Base-by-base conservation (phyloP, 2,113 vertebrate genomes). In the Callocephalon fimbriatum region DNA sequence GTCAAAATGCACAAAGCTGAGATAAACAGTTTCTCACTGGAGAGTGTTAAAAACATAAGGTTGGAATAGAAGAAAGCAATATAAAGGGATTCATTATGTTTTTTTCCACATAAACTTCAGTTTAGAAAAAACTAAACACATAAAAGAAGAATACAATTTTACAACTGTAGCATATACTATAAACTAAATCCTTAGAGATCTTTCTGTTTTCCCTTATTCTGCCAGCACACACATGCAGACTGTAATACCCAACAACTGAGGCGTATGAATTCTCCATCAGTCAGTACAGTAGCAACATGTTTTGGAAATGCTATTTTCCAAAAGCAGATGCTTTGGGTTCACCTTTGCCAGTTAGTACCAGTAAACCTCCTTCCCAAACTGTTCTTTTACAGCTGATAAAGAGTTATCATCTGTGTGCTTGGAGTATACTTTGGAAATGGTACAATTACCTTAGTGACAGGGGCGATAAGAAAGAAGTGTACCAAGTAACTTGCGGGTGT, bases 81-180 rank as follows among this genome's bases (percentile, higher is more conserved):
- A 80, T 17, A 78, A 9, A 67, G 29, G 40, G 63, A 89, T 89
- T 80, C 17, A 26, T 86, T 53, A 58, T 19, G 47, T 25, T 80
- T 67, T 56, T 63, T 48, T 10, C 53, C 7, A n/a, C 53, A 61
- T 90, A 88, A 93, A 90, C 48, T 79, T 80, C 93, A 80, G 71
- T 76, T 95, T 95, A 86, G 48, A 93, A 78, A 85, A 94, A 97
- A 94, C 66, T 45, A 85, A 91, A 90, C 74, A 85, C 73, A 96
- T 95, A 93, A 93, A 91, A 61, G 47, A 84, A 81, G 27, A 89
- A 86, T 45, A 78, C 47, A 50, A 80, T 96, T 94, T 95, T 94
- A 88, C 32, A 85, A 72, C 70, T 56, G 21, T 62, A 85, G 66
- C 54, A 72, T 61, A 58, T 32, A 58, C 15, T 70, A 73, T 76